A percentile compares a stretch with the other conserved stretches of the same genome.
phyloP scores from a whole-genome alignment of 2,888 invertebrate genomes.

The Callyntrura sp. region DNA sequence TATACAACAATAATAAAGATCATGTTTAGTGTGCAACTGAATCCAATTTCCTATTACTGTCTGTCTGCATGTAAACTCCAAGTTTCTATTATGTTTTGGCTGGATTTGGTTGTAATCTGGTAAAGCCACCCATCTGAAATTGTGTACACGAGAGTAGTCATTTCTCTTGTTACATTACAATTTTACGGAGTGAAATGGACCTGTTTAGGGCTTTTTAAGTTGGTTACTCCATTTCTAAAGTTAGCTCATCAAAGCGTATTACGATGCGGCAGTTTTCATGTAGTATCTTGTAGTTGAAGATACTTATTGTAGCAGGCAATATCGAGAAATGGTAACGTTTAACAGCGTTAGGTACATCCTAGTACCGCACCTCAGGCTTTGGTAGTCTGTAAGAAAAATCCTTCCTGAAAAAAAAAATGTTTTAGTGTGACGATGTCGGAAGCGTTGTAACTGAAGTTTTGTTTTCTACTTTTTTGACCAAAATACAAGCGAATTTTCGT shows the following conservation, averaged over 20 bases:
- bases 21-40: background rate
- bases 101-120: conserved; percentile 22
- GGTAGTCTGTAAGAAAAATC: background rate
- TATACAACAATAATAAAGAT: background rate
- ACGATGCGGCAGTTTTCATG: background rate
- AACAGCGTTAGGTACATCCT: background rate
- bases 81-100: background rate
- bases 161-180: conserved; percentile 5
- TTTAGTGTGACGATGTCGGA: conserved; percentile 39
- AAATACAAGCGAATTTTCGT: background rate
- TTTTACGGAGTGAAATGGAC: conserved; percentile 13
- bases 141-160: background rate
- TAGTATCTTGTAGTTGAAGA: background rate
- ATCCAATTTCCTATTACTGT: conserved; percentile 65
- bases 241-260: conserved; percentile 16
- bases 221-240: conserved; percentile 2
- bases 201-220: conserved; percentile 34
- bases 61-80: conserved; percentile 17
- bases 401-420: conserved; percentile 41
- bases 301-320: background rate
- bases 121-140: background rate
- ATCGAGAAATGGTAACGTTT: background rate
- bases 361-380: background rate
- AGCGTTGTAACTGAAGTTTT: conserved; percentile 28
- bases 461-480: conserved; percentile 2